Conservation (phyloP, 2,888 invertebrate genomes). For the Lycophotia porphyrea region DNA sequence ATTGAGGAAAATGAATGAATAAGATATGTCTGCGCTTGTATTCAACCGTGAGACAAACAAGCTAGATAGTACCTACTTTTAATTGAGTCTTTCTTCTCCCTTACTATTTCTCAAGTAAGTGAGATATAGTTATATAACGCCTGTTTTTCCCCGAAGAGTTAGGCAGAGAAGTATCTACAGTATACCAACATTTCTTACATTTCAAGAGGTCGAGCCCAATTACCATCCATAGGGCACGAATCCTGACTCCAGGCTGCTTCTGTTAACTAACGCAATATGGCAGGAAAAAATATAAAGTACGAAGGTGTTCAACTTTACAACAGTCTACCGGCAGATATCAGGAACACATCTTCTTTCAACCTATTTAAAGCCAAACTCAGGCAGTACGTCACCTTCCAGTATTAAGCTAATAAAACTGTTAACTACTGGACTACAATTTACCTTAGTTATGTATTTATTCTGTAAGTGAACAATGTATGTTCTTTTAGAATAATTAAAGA, state of each 20-base stretch:
- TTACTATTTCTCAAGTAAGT: background rate
- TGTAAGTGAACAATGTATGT: too few relatives aligned
- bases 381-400: too few relatives aligned
- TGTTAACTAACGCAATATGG: too few relatives aligned
- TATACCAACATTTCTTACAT: background rate
- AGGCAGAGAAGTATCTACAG: background rate
- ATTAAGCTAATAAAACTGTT: too few relatives aligned
- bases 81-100: background rate
- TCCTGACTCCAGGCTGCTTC: background rate
- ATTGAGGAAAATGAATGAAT: constrained; percentile 21
- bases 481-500: too few relatives aligned
- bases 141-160: background rate
- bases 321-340: too few relatives aligned
- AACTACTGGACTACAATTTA: too few relatives aligned
- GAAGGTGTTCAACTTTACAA: too few relatives aligned
- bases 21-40: background rate
- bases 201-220: background rate
- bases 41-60: constrained; percentile 30
- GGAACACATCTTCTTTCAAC: too few relatives aligned
- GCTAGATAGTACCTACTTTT: background rate
- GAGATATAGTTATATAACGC: background rate
- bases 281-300: too few relatives aligned
- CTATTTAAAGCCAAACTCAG: too few relatives aligned
- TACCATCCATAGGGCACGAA: background rate
- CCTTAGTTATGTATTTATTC: too few relatives aligned